Evolutionary conservation across 30 jellyfish, hydroid and myxozoan genomes (phyloP), one percentile per base, ranked within the genome.

Genomic region (Nemopilema nomurai): DNA sequence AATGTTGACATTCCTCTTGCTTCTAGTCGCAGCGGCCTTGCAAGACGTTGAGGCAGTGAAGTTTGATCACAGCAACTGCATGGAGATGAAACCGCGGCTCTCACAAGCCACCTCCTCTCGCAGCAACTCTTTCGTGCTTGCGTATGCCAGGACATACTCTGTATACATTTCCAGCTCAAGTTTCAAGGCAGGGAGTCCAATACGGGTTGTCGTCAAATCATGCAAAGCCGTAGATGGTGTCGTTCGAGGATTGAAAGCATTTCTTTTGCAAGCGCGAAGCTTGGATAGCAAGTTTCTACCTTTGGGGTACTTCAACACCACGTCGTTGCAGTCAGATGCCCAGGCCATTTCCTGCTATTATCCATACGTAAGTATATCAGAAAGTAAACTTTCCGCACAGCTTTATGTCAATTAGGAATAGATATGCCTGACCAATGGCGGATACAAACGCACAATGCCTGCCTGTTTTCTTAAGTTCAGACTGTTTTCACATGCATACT

Each of bases 221-320:
- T 79, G 89, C 67, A 70, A 52, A 66, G 66, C 89, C 33, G 41
- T 67, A 30, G 73, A 65, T 24, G 89, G 89, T 8, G 71, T 62
- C 23, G 62, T 79, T 25, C 80, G 67, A 21, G 89, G 89, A 16
- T 62, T 79, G 89, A 79, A 79, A 66, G 89, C 89, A 51, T 79
- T 79, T 65, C 57, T 79, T 4, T 71, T 79, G 72, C 89, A 79
- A 65, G 89, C 89, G 22, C 67, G 89, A 41, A 30, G 71, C 1
- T 67, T 79, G 74, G 89, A 67, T 19, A 66, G 74, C 72, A 79
- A 67, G 29, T 63, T 63, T 67, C 27, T 65, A 23, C 89, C 89
- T 18, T 65, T 79, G 31, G 89, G 89, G 8, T 31, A 79, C 51
- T 79, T 79, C 72, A 64, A 79, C 51, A 66, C 50, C 16, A 24